Conservation (phyloP, 1,140 invertebrate species). For the Drosophila melanogaster region DNA sequence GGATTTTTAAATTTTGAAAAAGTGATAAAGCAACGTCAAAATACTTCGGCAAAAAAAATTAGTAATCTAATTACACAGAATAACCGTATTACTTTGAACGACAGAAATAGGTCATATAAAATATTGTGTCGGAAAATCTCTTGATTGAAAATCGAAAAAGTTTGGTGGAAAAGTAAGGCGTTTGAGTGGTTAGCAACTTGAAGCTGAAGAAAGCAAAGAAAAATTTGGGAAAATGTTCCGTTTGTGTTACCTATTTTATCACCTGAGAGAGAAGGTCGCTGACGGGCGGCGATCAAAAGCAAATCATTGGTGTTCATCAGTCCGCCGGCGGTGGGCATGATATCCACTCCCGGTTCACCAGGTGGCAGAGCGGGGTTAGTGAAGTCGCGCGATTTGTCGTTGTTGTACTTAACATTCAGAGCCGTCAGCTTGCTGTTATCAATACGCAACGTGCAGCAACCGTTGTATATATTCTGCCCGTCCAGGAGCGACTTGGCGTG, state of each 20-base stretch:
- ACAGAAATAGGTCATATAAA: not conserved
- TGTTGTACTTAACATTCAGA: conserved; percentile 99
- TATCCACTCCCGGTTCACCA: conserved; percentile 91
- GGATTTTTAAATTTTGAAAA: not conserved
- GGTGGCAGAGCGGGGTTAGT: conserved; percentile 98
- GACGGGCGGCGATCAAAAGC: conserved; percentile 88
- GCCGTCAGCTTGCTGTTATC: conserved; percentile 99
- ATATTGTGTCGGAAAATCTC: not conserved
- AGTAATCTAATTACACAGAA: not conserved
- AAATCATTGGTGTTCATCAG: conserved; percentile 87
- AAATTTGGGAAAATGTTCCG: conserved; percentile 73
- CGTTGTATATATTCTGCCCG: conserved; percentile 99
- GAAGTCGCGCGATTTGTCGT: conserved; percentile 99
- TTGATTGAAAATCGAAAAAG: not conserved
- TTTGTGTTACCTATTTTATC: conserved; percentile 85
- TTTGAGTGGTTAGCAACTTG: conserved; percentile 21
- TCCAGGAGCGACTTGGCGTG: conserved; percentile 97
- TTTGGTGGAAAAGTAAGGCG: not conserved
- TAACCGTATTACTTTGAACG: not conserved
- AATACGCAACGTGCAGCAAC: conserved; percentile 99
- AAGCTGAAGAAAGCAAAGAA: conserved; percentile 52
- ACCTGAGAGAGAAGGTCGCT: conserved; percentile 87
- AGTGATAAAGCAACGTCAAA: not conserved
- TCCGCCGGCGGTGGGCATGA: conserved; percentile 87
- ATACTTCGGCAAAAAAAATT: not conserved